Percentiles rank a stretch among this genome's conserved stretches.
These are phyloP conservation scores for Hyla sarda DNA, from an alignment of 2,113 vertebrate genomes.

Conservation along the genomic window DNA sequence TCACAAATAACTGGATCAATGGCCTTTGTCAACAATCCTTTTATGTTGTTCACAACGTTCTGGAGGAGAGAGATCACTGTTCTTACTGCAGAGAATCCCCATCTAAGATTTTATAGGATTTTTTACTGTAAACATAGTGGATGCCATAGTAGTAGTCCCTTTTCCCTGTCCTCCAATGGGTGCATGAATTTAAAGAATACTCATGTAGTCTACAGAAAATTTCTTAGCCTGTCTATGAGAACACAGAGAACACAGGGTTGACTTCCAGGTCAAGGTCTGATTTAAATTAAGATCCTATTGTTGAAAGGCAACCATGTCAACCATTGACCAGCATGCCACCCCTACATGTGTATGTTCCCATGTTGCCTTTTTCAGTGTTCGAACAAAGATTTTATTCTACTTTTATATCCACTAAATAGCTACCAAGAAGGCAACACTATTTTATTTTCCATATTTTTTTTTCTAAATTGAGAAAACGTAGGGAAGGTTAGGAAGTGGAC, in stretches of 20 bases:
- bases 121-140: too few relatives aligned
- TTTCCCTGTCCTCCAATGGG: too few relatives aligned
- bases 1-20: too few relatives aligned
- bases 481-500: constrained; percentile 36
- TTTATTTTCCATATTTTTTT: not conserved
- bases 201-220: too few relatives aligned
- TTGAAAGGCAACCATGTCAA: not conserved
- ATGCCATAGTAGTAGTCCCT: too few relatives aligned
- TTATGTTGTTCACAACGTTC: too few relatives aligned
- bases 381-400: too few relatives aligned
- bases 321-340: not conserved
- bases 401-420: constrained; percentile 4
- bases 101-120: too few relatives aligned
- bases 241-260: not conserved
- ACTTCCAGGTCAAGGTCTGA: not conserved
- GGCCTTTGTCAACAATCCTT: too few relatives aligned
- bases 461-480: constrained; percentile 26
- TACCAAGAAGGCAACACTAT: not conserved
- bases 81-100: too few relatives aligned
- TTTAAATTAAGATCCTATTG: not conserved
- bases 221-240: not conserved
- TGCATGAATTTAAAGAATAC: too few relatives aligned
- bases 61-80: too few relatives aligned
- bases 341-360: not conserved
- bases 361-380: not conserved